Evolutionary conservation across 92 coral and sea anemone genomes (phyloP), one percentile per base, ranked within the genome.

Genomic region (Nematostella vectensis): DNA sequence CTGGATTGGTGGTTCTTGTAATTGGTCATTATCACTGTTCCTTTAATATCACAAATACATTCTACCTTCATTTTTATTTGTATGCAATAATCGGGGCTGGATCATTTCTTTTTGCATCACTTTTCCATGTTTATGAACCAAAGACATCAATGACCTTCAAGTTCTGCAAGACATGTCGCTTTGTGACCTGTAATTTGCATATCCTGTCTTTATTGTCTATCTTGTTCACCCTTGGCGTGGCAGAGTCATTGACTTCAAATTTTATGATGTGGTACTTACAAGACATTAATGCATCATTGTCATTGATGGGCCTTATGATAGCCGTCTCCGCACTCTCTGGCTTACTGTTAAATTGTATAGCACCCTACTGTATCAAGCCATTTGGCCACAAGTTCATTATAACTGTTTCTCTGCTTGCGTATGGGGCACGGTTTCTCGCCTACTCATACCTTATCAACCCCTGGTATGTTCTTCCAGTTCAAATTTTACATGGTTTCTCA

Each of bases 201-300:
- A 66, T 74, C 27, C 50, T 93, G 48, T 70, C 89, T 15, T 77
- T 79, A 42, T 58, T 93, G 27, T 68, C 82, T 11, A 63, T 88
- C 59, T 62, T 93, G 38, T 78, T 75, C 31, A 79, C 67, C 21
- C 77, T 87, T 27, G 99, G 99, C n/a, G 71, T 81, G 19, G 96
- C 99, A 11, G 96, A 93, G 54, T 93, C 99, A 19, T 65, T 82
- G 11, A 77, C 77, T 71, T 73, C 75, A 50, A 93, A 73, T 49
- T 93, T 70, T 47, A 73, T 93, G 83, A 87, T 93, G 94, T 93
- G 99, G 99, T 93, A 93, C 55, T 60, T 93, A 11, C 87, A 78
- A 26, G 99, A 93, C 60, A 80, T 93, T 26, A 79, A 79, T 16
- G 83, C 88, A 11, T 75, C 89, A 23, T 72, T 72, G 16, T 54